Conservation (phyloP, 2,888 invertebrate species). For the Plebejus melissa region DNA sequence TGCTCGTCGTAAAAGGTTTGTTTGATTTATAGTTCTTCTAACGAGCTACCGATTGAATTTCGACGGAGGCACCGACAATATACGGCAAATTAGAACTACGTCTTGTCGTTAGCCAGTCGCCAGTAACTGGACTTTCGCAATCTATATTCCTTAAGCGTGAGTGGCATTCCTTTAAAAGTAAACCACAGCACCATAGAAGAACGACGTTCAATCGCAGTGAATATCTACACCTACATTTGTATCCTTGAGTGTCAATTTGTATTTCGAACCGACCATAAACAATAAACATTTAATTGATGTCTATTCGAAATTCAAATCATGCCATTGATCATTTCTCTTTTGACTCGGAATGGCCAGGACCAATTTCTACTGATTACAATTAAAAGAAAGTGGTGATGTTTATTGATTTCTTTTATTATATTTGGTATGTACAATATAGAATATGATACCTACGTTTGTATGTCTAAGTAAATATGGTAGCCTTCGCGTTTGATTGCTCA, state of each 20-base stretch:
- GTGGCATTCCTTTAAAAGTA: slow-evolving; percentile 63
- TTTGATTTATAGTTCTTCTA: slow-evolving; percentile 33
- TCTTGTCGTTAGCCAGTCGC: slow-evolving; percentile 45
- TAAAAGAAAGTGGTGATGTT: slow-evolving; percentile 49
- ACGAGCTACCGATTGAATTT: slow-evolving; percentile 27
- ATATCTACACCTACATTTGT: slow-evolving; percentile 48
- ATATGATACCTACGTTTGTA: neutral
- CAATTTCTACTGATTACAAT: slow-evolving; percentile 54
- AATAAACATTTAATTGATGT: slow-evolving; percentile 45
- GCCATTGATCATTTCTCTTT: slow-evolving; percentile 57
- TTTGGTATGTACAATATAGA: neutral
- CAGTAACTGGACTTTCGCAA: slow-evolving; percentile 76
- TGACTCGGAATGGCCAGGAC: slow-evolving; percentile 50
- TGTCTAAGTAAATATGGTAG: neutral
- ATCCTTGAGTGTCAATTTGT: slow-evolving; percentile 42
- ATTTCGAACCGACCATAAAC: slow-evolving; percentile 45
- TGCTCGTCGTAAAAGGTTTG: slow-evolving; percentile 52
- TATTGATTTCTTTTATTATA: slow-evolving; percentile 28
- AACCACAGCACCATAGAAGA: slow-evolving; percentile 55
- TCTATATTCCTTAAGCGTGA: slow-evolving; percentile 71
- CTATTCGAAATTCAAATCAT: slow-evolving; percentile 54
- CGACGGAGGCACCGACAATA: slow-evolving; percentile 31
- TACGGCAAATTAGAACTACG: slow-evolving; percentile 38
- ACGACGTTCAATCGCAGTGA: slow-evolving; percentile 47
- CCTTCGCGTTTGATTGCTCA: slow-evolving; percentile 14